Evolutionary conservation across 2,888 invertebrate genomes (phyloP).

Genomic region (Pogonocherus hispidulus): DNA sequence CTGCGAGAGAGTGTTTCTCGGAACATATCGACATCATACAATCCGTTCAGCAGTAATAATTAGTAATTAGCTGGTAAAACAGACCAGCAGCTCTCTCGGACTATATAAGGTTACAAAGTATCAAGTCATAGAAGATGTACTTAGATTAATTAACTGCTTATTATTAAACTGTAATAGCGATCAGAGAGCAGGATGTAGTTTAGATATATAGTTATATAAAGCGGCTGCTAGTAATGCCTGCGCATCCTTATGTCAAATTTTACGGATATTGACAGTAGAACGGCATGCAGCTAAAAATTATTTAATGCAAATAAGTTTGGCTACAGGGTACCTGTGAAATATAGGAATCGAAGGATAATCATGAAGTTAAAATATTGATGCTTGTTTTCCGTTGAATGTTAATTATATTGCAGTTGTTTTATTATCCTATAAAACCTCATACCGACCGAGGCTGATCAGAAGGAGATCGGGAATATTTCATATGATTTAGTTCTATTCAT

Average conservation of each 20-base stretch:
- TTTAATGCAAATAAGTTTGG: too few relatives aligned
- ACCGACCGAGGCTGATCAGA: too few relatives aligned
- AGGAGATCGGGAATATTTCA: too few relatives aligned
- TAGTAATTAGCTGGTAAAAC: conserved; percentile 26
- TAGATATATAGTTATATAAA: not conserved
- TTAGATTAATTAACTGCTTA: conserved; percentile 36
- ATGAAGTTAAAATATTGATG: too few relatives aligned
- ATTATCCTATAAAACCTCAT: too few relatives aligned
- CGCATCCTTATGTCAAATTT: not conserved
- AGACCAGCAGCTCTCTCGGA: conserved; percentile 19
- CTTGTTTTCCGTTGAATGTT: too few relatives aligned
- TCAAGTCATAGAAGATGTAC: conserved; percentile 35
- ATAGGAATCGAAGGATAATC: too few relatives aligned
- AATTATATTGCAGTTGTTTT: too few relatives aligned
- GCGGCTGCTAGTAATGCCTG: not conserved
- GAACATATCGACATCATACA: conserved; percentile 29
- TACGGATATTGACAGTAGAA: too few relatives aligned
- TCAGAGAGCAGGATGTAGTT: conserved; percentile 17
- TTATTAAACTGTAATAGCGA: conserved; percentile 23
- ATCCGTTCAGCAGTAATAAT: conserved; percentile 24
- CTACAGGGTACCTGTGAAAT: too few relatives aligned
- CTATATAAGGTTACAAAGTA: conserved; percentile 37
- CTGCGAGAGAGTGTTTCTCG: conserved; percentile 25
- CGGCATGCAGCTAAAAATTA: too few relatives aligned
- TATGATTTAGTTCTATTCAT: too few relatives aligned